Conservation (phyloP, 2,888 invertebrate genomes). For the Mongoloraphidia duomilia region DNA sequence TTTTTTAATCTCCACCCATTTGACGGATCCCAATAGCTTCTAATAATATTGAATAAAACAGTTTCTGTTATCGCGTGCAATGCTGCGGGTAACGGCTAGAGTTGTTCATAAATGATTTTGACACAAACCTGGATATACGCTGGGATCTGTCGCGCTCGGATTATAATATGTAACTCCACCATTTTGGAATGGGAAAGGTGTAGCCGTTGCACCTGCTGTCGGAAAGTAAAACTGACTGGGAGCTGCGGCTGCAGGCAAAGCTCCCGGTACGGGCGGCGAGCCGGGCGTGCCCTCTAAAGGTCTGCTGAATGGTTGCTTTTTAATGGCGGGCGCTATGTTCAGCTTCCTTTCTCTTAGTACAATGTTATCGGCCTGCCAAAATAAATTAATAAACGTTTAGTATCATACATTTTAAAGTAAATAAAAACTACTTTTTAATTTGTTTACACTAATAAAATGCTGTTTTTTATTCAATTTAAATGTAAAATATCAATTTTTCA, state of each 20-base stretch:
- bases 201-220: constrained; percentile 23
- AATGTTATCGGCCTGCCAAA: constrained; percentile 52
- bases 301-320: constrained; percentile 51
- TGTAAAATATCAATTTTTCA: no score
- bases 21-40: no score
- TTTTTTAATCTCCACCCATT: no score
- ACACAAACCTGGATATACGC: neutral
- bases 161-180: constrained; percentile 21
- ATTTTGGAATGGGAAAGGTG: constrained; percentile 26
- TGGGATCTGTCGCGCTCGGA: constrained; percentile 2
- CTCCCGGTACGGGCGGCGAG: constrained; percentile 27
- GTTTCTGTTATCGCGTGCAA: no score
- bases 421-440: constrained; percentile 3
- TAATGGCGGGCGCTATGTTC: constrained; percentile 76
- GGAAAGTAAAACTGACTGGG: constrained; percentile 23
- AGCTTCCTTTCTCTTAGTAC: constrained; percentile 66
- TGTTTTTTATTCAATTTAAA: no score
- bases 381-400: constrained; percentile 13
- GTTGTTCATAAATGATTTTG: no score
- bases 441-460: no score
- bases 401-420: constrained; percentile 1
- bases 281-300: constrained; percentile 37
- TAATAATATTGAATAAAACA: no score
- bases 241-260: constrained; percentile 2
- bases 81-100: no score